Evolutionary conservation across 2,888 invertebrate species (phyloP), one percentile per base, ranked within the genome.

Genomic region (Lepidonotus clava): DNA sequence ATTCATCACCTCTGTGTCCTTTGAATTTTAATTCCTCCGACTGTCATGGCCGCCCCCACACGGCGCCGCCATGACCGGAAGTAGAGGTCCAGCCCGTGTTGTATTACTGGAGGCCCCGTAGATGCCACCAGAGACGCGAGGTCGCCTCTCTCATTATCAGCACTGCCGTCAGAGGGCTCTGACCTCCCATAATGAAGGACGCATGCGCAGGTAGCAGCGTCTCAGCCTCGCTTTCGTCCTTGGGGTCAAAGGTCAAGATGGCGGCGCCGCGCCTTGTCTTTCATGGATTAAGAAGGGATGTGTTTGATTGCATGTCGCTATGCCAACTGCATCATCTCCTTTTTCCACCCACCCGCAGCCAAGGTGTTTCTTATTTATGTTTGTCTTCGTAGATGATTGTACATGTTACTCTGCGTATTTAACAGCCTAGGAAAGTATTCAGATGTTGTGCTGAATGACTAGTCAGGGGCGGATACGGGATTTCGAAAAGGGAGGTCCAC

Each of bases 61-160:
- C n/a, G 24, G 61, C 61, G n/a, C 61, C 28, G 61, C 14, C 61
- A 1, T 28, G 61, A 24, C 61, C 61, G 61, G 61, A 61, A 61
- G 5, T 28, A 32, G 5, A n/a, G 28, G 61, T 61, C 28, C 61
- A 61, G 28, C 24, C 61, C 61, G 28, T 61, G 61, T 28, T 61
- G 61, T 61, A 61, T 61, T 61, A 61, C 61, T 61, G 61, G 11
- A 32, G 61, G 21, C 61, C 61, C 61, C 61, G 61, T 61, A 61
- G 61, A 24, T 61, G 61, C n/a, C 24, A 1, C 1, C 61, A 61
- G 1, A 28, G 61, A 61, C 28, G 61, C 61, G 4, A 32, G 61
- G 61, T 61, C 61, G 28, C 11, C 28, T 1, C 24, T 11, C 61
- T 61, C 61, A 61, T 61, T 28, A 61, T 24, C 21, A 11, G 28